Percentiles rank a stretch among this genome's conserved stretches.
phyloP scores from a whole-genome alignment of 2,888 invertebrate genomes.

The Scaptomyza tumidula region DNA sequence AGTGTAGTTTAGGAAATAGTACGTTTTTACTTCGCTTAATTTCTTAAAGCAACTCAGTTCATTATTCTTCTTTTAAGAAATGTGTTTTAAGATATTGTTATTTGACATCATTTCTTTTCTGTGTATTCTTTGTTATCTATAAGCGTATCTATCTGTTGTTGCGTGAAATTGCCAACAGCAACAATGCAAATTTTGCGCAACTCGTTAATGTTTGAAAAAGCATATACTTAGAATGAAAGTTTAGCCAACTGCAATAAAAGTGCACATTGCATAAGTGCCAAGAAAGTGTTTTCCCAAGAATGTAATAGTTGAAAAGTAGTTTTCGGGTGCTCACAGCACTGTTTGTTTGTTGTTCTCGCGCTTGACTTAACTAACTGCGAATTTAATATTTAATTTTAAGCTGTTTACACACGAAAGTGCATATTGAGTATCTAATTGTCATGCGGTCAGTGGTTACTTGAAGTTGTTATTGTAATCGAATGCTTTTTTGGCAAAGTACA shows the following conservation, averaged over 20 bases:
- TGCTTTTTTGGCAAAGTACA: not conserved
- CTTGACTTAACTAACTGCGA: not conserved
- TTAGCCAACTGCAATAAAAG: conserved; percentile 63
- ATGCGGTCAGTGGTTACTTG: conserved; percentile 13
- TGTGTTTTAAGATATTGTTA: too few species aligned
- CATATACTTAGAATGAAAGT: conserved; percentile 35
- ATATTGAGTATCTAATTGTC: conserved; percentile 6
- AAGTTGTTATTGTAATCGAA: not conserved
- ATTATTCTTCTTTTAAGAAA: too few species aligned
- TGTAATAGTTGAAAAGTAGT: conserved; percentile 1
- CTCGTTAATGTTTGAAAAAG: conserved; percentile 71
- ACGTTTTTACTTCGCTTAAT: not conserved
- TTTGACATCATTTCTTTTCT: not conserved
- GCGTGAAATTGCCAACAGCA: conserved; percentile 12
- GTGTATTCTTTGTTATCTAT: conserved; percentile 4
- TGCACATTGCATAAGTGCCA: conserved; percentile 3
- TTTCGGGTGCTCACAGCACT: not conserved
- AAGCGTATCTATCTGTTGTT: conserved; percentile 8
- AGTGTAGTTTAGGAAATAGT: too few species aligned
- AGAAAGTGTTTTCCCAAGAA: conserved; percentile 1
- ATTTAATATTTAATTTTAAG: conserved; percentile 2
- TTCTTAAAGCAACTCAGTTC: not conserved
- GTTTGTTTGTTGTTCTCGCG: not conserved
- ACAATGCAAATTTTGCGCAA: conserved; percentile 57
- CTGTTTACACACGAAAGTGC: not conserved